Evolutionary conservation across 2,113 vertebrate species (phyloP).

Genomic region (Oostethus manadensis): DNA sequence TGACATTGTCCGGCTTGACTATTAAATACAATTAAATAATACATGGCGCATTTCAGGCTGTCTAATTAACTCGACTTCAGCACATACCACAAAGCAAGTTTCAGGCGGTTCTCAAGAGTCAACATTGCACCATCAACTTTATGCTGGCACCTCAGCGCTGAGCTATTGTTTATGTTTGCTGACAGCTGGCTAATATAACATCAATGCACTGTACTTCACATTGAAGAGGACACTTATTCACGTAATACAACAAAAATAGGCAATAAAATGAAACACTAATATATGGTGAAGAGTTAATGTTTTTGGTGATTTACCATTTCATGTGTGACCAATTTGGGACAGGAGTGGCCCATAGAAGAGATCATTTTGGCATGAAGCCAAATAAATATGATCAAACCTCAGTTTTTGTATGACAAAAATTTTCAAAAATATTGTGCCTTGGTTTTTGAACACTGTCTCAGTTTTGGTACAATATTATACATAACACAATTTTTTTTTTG

Average conservation of each 20-base stretch:
- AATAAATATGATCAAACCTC: too few relatives aligned
- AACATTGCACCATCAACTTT: conserved; percentile 19
- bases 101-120: conserved; percentile 17
- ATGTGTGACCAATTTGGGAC: too few relatives aligned
- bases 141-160: conserved; percentile 10
- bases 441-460: too few relatives aligned
- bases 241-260: not conserved
- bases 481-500: too few relatives aligned
- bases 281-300: not conserved
- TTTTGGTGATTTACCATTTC: not conserved
- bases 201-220: conserved; percentile 1
- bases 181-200: conserved; percentile 9
- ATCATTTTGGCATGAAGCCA: too few relatives aligned
- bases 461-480: too few relatives aligned
- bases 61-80: conserved; percentile 36
- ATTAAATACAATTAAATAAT: conserved; percentile 42
- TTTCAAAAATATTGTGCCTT: too few relatives aligned
- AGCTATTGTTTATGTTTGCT: conserved; percentile 19
- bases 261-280: not conserved
- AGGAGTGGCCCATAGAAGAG: too few relatives aligned
- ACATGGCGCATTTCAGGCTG: conserved; percentile 33
- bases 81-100: conserved; percentile 27
- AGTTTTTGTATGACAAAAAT: too few relatives aligned
- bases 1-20: conserved; percentile 32
- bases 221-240: not conserved